Percentiles rank a stretch among this genome's conserved stretches.
These are phyloP conservation scores for Atrina japonica DNA, from an alignment of 2,888 invertebrate species.

Conservation along the genomic window DNA sequence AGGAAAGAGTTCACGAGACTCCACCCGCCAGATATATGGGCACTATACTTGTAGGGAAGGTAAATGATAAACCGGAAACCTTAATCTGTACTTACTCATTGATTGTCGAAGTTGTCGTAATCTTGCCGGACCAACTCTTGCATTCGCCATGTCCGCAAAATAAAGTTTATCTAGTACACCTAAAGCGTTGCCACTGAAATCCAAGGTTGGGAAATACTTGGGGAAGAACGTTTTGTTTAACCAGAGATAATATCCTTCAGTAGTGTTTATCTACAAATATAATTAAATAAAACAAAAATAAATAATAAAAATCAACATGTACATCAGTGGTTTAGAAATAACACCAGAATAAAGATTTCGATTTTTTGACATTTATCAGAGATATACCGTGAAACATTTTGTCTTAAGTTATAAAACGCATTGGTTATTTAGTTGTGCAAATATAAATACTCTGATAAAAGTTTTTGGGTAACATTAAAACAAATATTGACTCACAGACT, in stretches of 20 bases:
- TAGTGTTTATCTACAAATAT: conserved; percentile 29
- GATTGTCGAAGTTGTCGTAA: conserved; percentile 63
- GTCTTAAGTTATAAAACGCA: not conserved
- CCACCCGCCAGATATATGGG: too few relatives aligned
- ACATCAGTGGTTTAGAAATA: too few relatives aligned
- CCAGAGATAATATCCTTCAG: conserved; percentile 24
- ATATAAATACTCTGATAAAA: too few relatives aligned
- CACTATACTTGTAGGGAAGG: too few relatives aligned
- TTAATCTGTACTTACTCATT: conserved; percentile 38
- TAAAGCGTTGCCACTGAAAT: conserved; percentile 28
- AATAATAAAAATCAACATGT: not conserved
- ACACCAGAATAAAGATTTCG: too few relatives aligned
- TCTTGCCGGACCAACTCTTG: conserved; percentile 66
- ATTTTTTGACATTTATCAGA: too few relatives aligned
- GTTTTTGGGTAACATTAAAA: too few relatives aligned
- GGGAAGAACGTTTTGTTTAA: conserved; percentile 32
- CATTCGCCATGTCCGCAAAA: conserved; percentile 53
- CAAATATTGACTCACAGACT: too few relatives aligned
- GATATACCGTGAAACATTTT: not conserved
- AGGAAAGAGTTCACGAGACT: too few relatives aligned
- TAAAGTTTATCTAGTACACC: conserved; percentile 36
- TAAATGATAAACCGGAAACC: too few relatives aligned
- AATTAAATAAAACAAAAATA: not conserved
- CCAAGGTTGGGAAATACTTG: conserved; percentile 25
- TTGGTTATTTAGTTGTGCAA: too few relatives aligned